Conservation (phyloP, 1,140 invertebrate genomes). For the Kradibia gibbosae region DNA sequence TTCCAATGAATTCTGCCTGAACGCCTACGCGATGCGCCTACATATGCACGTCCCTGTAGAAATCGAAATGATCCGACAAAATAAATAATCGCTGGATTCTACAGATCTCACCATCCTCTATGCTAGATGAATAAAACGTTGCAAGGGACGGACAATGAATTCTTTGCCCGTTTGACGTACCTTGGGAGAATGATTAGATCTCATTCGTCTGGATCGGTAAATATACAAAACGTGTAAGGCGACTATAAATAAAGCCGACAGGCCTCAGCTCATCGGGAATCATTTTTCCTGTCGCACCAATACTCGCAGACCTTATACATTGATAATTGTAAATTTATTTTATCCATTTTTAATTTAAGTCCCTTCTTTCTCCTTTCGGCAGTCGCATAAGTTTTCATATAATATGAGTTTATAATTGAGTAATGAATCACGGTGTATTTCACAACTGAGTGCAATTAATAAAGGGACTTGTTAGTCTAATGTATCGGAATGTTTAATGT, state of each 20-base stretch:
- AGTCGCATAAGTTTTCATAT: not conserved
- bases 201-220: conserved; percentile 28
- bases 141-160: conserved; percentile 5
- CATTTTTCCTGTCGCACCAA: conserved; percentile 21
- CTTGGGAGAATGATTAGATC: conserved; percentile 29
- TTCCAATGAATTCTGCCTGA: conserved; percentile 43
- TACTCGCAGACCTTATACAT: not conserved
- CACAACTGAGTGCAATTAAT: not conserved
- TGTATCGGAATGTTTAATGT: not conserved
- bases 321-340: not conserved
- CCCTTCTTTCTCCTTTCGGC: not conserved
- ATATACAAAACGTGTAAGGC: conserved; percentile 17
- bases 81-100: conserved; percentile 23
- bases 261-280: not conserved
- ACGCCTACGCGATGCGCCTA: conserved; percentile 40
- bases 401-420: not conserved
- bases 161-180: conserved; percentile 8
- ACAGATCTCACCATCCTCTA: not conserved
- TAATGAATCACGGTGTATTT: not conserved
- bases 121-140: conserved; percentile 18
- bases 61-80: conserved; percentile 19
- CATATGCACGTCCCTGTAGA: conserved; percentile 3
- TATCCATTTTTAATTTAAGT: not conserved
- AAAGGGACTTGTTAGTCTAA: too few species aligned
- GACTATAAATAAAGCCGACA: conserved; percentile 25